phyloP scores from a whole-genome alignment of 2,797 vertebrate genomes.

The Acipenser oxyrinchus region DNA sequence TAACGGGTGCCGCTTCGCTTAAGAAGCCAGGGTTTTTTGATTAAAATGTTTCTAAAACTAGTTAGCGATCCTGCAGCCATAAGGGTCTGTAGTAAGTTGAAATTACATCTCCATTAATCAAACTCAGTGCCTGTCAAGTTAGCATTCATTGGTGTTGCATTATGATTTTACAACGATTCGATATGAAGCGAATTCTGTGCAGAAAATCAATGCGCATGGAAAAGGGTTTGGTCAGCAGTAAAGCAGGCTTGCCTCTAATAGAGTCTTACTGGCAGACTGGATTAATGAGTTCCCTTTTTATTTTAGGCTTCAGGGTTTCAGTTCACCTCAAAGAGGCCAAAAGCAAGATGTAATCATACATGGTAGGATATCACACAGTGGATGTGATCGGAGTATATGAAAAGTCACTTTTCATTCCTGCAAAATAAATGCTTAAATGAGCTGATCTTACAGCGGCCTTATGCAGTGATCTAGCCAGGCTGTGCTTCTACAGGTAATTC shows the following conservation, averaged over 20 bases:
- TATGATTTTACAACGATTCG: slow-evolving; percentile 51
- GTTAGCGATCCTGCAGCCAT: slow-evolving; percentile 36
- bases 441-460: neutral
- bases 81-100: slow-evolving; percentile 37
- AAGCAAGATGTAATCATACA: slow-evolving; percentile 9
- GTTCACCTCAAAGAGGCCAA: slow-evolving; percentile 25
- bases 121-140: slow-evolving; percentile 44
- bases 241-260: slow-evolving; percentile 35
- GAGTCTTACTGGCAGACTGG: slow-evolving; percentile 36
- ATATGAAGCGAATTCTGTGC: slow-evolving; percentile 26
- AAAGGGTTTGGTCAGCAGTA: slow-evolving; percentile 50
- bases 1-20: neutral
- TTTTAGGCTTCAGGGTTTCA: slow-evolving; percentile 21
- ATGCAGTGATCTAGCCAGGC: neutral
- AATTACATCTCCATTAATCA: slow-evolving; percentile 50
- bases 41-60: slow-evolving; percentile 27
- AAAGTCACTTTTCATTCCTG: neutral
- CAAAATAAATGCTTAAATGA: neutral
- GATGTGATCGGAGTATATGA: slow-evolving; percentile 6
- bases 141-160: slow-evolving; percentile 48
- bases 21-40: neutral
- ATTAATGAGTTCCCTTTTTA: slow-evolving; percentile 39
- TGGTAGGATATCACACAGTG: slow-evolving; percentile 2
- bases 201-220: slow-evolving; percentile 40
- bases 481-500: too few relatives aligned